Evolutionary conservation across 2,888 invertebrate species (phyloP), one percentile per base, ranked within the genome.

Genomic region (Tachystola acroxantha): DNA sequence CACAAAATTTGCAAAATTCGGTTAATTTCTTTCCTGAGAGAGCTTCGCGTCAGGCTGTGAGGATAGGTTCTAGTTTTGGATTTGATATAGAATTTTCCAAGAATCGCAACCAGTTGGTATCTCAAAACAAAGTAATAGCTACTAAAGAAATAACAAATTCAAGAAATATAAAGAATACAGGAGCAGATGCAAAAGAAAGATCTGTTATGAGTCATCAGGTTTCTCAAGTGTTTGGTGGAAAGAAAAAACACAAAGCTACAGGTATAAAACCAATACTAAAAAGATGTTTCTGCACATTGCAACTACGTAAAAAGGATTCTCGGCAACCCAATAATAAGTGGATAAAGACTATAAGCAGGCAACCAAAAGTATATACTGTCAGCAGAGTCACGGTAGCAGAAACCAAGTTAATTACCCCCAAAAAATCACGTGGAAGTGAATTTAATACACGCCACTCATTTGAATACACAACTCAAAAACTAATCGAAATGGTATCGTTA

Each of bases 231-330:
- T 25, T 39, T 16, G 36, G 36, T 32, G 32, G 37, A 10, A 51
- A 43, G 26, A 49, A 38, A 32, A 28, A 6, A n/a, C 34, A 50
- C 34, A 57, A 47, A 39, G 40, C 46, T 26, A 40, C 53, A 1
- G 43, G 49, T 10, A 43, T 52, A 11, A 40, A 37, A n/a, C 53
- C 59, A 10, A 47, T 52, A 12, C 34, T 64, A n/a, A 65, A 64
- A 45, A 51, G 55, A 36, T 64, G 68, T 46, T 61, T 64, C 35
- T 64, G 62, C 41, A 59, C 62, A 16, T 40, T 62, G 10, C 53
- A 59, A 38, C 51, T 62, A 36, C 50, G 54, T 39, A 58, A 60
- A 33, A 43, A 41, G 42, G 45, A n/a, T n/a, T n/a, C 11, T 41
- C 46, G 36, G 40, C 47, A 26, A 30, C 43, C 11, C 39, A 48